Evolutionary conservation across 2,888 invertebrate genomes (phyloP).

Genomic region (Chironomus tentans): DNA sequence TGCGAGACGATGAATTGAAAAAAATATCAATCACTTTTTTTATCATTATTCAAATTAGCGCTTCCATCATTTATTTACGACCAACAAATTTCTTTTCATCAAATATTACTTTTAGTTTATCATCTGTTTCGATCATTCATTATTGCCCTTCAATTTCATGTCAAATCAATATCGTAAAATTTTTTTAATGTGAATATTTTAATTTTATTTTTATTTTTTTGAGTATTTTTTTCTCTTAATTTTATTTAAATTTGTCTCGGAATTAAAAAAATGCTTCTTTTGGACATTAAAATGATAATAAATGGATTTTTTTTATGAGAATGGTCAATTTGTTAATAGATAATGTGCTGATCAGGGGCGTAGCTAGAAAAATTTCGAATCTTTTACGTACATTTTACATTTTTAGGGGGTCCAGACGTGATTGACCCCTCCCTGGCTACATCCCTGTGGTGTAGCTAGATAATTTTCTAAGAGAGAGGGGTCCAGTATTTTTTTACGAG

Average conservation of each 20-base stretch:
- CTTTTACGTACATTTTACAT: no score
- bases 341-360: background rate
- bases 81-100: background rate
- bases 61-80: background rate
- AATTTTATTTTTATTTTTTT: background rate
- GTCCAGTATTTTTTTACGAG: no score
- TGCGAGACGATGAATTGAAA: background rate
- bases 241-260: background rate
- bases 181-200: background rate
- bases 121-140: background rate
- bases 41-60: background rate
- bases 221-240: background rate
- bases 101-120: background rate
- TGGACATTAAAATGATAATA: background rate
- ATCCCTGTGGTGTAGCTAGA: no score
- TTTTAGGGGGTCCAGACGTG: no score
- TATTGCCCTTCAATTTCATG: background rate
- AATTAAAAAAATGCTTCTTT: constrained; percentile 1
- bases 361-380: no score
- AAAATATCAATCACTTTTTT: background rate
- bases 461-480: no score
- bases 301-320: background rate
- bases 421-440: no score
- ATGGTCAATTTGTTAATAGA: background rate
- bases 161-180: background rate